Percentiles rank a stretch among this genome's conserved stretches.
These are phyloP conservation scores for Frieseomelitta varia DNA, from an alignment of 1,140 invertebrate genomes.

Conservation along the genomic window DNA sequence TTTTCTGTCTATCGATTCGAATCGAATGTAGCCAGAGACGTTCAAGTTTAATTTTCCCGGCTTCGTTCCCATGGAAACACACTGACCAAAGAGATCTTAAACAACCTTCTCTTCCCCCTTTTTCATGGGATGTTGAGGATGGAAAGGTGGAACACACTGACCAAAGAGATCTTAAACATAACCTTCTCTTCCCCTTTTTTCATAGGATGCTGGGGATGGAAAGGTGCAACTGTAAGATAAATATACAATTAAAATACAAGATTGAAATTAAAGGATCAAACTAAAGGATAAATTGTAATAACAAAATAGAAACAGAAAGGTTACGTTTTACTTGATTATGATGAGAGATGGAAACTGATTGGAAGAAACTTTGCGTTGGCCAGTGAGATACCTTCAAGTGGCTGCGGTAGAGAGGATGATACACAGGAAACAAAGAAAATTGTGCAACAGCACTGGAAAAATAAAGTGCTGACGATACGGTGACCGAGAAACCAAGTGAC, in stretches of 20 bases:
- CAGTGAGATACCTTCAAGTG: neutral
- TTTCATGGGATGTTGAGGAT: neutral
- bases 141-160: too few species aligned
- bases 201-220: neutral
- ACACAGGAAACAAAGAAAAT: neutral
- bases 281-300: neutral
- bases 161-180: neutral
- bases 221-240: neutral
- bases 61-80: conserved; percentile 3
- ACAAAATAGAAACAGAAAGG: neutral
- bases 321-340: neutral
- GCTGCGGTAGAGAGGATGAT: too few species aligned
- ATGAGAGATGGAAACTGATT: neutral
- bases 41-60: neutral
- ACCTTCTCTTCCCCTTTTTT: neutral
- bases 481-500: conserved; percentile 81
- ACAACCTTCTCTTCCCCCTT: neutral
- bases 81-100: neutral
- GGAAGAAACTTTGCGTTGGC: neutral
- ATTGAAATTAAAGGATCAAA: neutral
- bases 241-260: neutral
- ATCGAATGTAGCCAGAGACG: neutral
- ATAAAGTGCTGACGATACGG: conserved; percentile 55
- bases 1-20: conserved; percentile 33
- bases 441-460: conserved; percentile 15